Conservation (phyloP, 2,797 vertebrate species). For the Octomys mimax region DNA sequence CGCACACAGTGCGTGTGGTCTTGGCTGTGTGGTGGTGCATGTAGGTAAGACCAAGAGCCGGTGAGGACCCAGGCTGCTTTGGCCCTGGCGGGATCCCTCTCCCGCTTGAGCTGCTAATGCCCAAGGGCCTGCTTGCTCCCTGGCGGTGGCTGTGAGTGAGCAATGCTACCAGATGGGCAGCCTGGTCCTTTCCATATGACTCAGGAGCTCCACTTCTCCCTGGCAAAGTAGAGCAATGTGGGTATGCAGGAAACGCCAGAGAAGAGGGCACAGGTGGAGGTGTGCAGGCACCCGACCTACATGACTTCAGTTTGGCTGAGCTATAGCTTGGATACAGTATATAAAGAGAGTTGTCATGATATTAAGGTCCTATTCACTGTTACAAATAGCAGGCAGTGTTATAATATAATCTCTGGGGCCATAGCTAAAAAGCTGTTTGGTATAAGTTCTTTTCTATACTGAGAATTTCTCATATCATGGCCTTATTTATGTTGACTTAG, state of each 20-base stretch:
- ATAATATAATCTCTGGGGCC: not conserved
- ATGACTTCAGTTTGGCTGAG: not conserved
- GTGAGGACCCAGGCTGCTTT: too few relatives aligned
- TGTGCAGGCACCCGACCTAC: not conserved
- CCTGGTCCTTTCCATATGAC: too few relatives aligned
- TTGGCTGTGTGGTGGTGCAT: not conserved
- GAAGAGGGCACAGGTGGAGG: not conserved
- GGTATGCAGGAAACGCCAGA: not conserved
- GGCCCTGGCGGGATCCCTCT: not conserved
- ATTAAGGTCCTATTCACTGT: not conserved
- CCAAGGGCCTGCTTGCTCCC: not conserved
- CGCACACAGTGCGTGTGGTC: not conserved
- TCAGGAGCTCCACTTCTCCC: not conserved
- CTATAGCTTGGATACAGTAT: not conserved
- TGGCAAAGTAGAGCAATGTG: not conserved
- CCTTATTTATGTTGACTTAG: not conserved
- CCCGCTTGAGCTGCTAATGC: not conserved
- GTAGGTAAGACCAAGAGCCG: too few relatives aligned
- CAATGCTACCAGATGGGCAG: not conserved
- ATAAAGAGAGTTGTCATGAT: not conserved
- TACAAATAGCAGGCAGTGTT: not conserved
- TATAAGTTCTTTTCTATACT: not conserved
- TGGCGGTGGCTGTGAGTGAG: too few relatives aligned
- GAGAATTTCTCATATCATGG: not conserved
- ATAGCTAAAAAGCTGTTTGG: not conserved